Conservation (phyloP, 1,140 invertebrate genomes). For the Propsilocerus akamusi region DNA sequence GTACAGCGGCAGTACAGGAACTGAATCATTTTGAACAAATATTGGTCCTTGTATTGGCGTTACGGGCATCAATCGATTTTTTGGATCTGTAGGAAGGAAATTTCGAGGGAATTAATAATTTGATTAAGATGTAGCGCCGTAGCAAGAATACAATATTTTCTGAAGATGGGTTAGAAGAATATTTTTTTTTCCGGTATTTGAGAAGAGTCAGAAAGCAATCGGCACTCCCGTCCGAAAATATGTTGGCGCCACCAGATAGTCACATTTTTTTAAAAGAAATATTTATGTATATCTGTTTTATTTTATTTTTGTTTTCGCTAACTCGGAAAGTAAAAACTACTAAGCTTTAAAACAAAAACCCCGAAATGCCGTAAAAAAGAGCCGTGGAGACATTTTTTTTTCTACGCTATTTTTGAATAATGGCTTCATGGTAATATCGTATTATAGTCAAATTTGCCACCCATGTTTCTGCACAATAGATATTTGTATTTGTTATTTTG, state of each 20-base stretch:
- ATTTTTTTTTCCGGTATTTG: background rate
- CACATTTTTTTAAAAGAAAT: background rate
- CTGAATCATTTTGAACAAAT: constrained; percentile 53
- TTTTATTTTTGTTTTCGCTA: too few species aligned
- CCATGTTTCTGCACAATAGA: too few species aligned
- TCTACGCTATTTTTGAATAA: too few species aligned
- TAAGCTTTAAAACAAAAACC: too few species aligned
- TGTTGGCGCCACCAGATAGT: background rate
- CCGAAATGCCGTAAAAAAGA: too few species aligned
- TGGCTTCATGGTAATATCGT: too few species aligned
- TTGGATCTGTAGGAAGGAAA: constrained; percentile 10
- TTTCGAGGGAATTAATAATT: background rate
- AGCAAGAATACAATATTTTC: background rate
- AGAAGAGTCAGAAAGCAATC: background rate
- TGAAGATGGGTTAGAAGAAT: background rate
- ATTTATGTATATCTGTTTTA: too few species aligned
- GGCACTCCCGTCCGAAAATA: too few species aligned
- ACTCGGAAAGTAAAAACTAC: too few species aligned
- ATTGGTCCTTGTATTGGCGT: constrained; percentile 68
- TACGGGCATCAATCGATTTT: constrained; percentile 27
- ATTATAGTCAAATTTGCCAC: too few species aligned
- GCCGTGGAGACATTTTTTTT: too few species aligned
- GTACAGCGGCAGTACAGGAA: constrained; percentile 69
- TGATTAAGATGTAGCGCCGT: background rate
- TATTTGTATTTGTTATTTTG: too few species aligned